phyloP scores from a whole-genome alignment of 2,888 invertebrate species.

The Phoronis australis region DNA sequence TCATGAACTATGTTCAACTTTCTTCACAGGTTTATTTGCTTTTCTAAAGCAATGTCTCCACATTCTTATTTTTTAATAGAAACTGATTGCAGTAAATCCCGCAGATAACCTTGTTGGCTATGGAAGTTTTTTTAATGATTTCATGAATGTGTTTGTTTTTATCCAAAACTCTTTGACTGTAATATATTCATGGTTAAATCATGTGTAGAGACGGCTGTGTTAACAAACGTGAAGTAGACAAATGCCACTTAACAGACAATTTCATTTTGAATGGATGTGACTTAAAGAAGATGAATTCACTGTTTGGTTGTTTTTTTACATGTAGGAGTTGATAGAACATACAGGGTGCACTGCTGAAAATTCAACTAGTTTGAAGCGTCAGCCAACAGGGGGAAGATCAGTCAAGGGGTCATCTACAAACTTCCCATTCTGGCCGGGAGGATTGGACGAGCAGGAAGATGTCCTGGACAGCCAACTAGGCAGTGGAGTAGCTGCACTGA shows the following conservation, averaged over 20 bases:
- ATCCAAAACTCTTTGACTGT: too few relatives aligned
- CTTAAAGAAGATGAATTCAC: too few relatives aligned
- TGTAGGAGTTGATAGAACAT: constrained; percentile 49
- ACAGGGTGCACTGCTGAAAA: constrained; percentile 66
- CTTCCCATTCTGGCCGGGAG: constrained; percentile 83
- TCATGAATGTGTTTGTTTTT: too few relatives aligned
- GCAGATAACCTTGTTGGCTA: too few relatives aligned
- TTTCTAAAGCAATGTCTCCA: not conserved
- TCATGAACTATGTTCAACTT: not conserved
- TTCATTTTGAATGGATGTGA: too few relatives aligned
- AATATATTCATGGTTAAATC: too few relatives aligned
- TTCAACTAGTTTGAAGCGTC: constrained; percentile 73
- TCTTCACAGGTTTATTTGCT: too few relatives aligned
- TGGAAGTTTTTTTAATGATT: too few relatives aligned
- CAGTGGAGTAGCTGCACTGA: not conserved
- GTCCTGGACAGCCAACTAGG: not conserved
- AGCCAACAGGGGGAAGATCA: constrained; percentile 67
- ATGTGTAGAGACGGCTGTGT: too few relatives aligned
- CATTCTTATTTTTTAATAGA: not conserved
- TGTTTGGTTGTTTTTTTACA: not conserved
- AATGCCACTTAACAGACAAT: too few relatives aligned
- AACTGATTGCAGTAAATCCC: not conserved
- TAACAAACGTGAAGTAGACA: too few relatives aligned
- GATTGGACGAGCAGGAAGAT: constrained; percentile 59
- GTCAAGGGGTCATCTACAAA: constrained; percentile 73